These are phyloP conservation scores for Paguma larvata DNA, from an alignment of 2,797 vertebrate genomes.

Conservation along the genomic window DNA sequence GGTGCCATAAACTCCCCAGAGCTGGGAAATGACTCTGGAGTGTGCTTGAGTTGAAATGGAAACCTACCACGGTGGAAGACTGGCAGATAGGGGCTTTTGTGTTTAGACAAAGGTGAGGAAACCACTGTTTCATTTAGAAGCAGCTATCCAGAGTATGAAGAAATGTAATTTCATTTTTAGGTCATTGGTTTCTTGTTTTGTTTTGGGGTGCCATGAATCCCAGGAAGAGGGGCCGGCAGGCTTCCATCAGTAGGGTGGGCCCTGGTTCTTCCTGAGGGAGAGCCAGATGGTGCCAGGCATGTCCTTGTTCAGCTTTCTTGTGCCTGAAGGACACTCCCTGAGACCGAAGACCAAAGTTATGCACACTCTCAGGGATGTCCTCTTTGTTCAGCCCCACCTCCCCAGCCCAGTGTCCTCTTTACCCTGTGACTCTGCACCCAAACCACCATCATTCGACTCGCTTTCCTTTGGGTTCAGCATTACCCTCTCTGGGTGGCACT, in stretches of 20 bases:
- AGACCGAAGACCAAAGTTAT: fast-evolving
- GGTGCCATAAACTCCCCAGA: background rate
- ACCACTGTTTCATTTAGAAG: background rate
- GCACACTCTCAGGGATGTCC: fast-evolving
- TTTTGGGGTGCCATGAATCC: background rate
- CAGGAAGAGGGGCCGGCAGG: fast-evolving
- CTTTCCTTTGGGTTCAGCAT: background rate
- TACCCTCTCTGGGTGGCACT: background rate
- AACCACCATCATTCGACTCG: fast-evolving
- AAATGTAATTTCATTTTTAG: background rate
- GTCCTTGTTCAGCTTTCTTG: background rate
- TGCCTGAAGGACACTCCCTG: background rate
- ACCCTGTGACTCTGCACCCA: fast-evolving
- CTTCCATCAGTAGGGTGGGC: fast-evolving
- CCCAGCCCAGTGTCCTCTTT: background rate
- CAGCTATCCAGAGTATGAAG: background rate
- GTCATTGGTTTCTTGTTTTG: background rate
- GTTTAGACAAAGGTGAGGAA: background rate
- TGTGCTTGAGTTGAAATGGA: background rate
- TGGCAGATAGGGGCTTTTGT: too few species aligned
- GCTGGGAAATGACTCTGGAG: background rate
- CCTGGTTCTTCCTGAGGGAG: background rate
- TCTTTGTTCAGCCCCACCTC: fast-evolving
- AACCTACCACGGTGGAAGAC: background rate
- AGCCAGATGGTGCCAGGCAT: fast-evolving